phyloP scores from a whole-genome alignment of 2,113 vertebrate species.

The Melierax canorus region DNA sequence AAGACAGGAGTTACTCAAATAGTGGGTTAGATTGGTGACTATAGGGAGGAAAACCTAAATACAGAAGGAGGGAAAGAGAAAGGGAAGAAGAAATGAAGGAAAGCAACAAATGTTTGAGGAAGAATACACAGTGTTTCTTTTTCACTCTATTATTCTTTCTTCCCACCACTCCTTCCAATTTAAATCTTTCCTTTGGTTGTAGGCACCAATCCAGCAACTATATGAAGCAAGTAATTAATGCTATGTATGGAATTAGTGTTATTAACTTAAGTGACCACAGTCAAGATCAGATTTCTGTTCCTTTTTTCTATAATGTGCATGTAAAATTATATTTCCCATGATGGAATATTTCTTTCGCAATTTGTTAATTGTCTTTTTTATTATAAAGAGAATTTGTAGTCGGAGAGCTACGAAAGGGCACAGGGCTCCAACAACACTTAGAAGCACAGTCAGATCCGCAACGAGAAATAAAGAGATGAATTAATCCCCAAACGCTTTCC shows the following conservation, averaged over 20 bases:
- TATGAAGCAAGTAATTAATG: slow-evolving; percentile 2
- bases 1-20: not conserved
- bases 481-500: not conserved
- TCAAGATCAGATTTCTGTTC: slow-evolving; percentile 1
- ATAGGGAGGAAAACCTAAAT: not conserved
- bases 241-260: not conserved
- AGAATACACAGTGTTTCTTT: not conserved
- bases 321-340: not conserved
- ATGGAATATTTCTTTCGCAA: slow-evolving; percentile 4
- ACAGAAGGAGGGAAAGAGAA: not conserved
- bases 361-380: slow-evolving; percentile 40
- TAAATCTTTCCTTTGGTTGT: not conserved
- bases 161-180: not conserved
- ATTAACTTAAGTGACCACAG: slow-evolving; percentile 36
- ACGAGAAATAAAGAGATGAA: not conserved
- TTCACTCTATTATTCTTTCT: not conserved
- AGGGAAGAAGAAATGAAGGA: not conserved
- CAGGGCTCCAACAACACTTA: not conserved
- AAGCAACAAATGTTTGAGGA: not conserved
- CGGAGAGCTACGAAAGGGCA: not conserved
- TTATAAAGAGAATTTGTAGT: slow-evolving; percentile 1
- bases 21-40: not conserved
- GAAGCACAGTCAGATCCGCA: not conserved
- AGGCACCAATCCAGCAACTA: not conserved
- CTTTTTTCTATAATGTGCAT: not conserved